Evolutionary conservation across 2,888 invertebrate genomes (phyloP).

Genomic region (Spialia ferax): DNA sequence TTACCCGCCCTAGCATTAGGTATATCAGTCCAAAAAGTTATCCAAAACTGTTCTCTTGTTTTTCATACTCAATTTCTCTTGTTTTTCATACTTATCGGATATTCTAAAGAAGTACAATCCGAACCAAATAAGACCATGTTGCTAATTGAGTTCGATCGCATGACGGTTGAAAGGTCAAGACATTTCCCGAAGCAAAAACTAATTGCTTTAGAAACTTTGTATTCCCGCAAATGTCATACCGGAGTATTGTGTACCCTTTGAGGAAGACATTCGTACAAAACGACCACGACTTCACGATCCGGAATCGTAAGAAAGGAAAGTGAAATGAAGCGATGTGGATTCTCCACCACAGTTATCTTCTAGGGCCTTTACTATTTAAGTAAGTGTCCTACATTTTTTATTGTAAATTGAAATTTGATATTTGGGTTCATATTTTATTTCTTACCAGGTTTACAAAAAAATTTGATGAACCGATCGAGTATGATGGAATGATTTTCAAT

Average conservation of each 20-base stretch:
- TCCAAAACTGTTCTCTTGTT: neutral
- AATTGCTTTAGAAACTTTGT: slow-evolving; percentile 40
- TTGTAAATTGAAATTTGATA: neutral
- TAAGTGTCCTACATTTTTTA: neutral
- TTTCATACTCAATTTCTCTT: neutral
- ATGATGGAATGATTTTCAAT: neutral
- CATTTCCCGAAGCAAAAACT: slow-evolving; percentile 39
- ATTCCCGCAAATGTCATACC: slow-evolving; percentile 35
- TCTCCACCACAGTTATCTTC: neutral
- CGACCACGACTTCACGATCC: slow-evolving; percentile 10
- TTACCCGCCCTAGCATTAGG: too few species aligned
- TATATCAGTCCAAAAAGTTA: neutral
- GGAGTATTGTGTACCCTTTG: slow-evolving; percentile 33
- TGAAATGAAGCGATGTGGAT: neutral
- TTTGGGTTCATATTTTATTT: neutral
- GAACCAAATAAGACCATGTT: slow-evolving; percentile 16
- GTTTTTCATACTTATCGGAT: neutral
- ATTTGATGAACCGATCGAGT: neutral
- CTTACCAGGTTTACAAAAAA: neutral
- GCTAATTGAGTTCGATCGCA: slow-evolving; percentile 27
- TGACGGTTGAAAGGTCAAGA: slow-evolving; percentile 33
- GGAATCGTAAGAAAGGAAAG: neutral
- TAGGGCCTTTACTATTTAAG: too few species aligned
- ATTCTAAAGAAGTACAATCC: neutral
- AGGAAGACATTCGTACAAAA: slow-evolving; percentile 1